A percentile compares a stretch with the other conserved stretches of the same genome.
phyloP scores from a whole-genome alignment of 2,797 vertebrate genomes.

The Danio jaintianensis region DNA sequence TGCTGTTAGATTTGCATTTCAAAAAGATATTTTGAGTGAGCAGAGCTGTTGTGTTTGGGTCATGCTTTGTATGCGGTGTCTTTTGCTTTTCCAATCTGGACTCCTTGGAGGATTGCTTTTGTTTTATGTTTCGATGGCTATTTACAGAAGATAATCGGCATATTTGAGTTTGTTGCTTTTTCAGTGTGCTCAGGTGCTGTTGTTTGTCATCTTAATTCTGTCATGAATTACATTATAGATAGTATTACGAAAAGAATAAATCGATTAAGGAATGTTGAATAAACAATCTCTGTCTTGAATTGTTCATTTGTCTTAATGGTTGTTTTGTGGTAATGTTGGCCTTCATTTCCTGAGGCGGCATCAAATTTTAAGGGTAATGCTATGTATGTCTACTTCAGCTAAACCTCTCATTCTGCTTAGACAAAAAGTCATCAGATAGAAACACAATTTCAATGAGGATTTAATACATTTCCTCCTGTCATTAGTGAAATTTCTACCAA shows the following conservation, averaged over 20 bases:
- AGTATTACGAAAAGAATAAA: not conserved
- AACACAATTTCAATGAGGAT: too few species aligned
- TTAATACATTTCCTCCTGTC: too few species aligned
- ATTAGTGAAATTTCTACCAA: too few species aligned
- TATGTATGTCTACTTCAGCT: not conserved
- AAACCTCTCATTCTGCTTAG: not conserved
- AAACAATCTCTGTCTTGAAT: not conserved
- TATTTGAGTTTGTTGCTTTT: not conserved
- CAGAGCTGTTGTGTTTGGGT: not conserved
- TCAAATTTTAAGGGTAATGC: not conserved
- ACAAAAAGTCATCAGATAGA: not conserved
- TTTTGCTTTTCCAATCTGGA: not conserved
- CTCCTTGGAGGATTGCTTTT: not conserved
- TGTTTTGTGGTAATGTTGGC: not conserved
- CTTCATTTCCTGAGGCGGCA: not conserved
- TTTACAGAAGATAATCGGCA: not conserved
- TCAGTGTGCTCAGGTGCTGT: not conserved
- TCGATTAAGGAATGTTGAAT: constrained; percentile 8
- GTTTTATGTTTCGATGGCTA: not conserved
- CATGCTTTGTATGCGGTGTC: constrained; percentile 16
- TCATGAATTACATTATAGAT: not conserved
- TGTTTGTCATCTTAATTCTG: constrained; percentile 8
- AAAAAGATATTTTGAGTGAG: not conserved
- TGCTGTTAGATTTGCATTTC: not conserved
- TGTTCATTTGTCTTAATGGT: not conserved